Conservation (phyloP, 2,797 vertebrate species). For the Cirrhinus mrigala region DNA sequence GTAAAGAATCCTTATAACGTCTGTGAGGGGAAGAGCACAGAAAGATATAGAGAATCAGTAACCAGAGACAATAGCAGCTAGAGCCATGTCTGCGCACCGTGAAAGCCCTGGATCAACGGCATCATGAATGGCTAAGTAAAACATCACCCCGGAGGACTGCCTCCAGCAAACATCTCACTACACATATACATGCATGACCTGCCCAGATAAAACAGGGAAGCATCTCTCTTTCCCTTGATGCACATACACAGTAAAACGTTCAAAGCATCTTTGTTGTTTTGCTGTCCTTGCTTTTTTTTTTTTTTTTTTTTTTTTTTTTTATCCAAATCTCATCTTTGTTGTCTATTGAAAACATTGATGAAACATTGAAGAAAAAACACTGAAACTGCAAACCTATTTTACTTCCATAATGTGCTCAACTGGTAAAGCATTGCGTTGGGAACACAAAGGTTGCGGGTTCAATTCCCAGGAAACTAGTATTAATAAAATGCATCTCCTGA, state of each 20-base stretch:
- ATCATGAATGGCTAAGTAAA: slow-evolving; percentile 58
- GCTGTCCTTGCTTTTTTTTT: slow-evolving; percentile 50
- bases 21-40: slow-evolving; percentile 32
- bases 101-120: slow-evolving; percentile 58
- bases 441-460: not conserved
- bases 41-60: slow-evolving; percentile 51
- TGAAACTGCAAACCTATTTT: slow-evolving; percentile 1
- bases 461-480: slow-evolving; percentile 9
- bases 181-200: slow-evolving; percentile 49
- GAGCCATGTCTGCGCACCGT: slow-evolving; percentile 50
- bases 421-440: not conserved
- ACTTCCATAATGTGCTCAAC: not conserved
- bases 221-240: slow-evolving; percentile 17
- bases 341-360: slow-evolving; percentile 49
- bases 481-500: slow-evolving; percentile 1
- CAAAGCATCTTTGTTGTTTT: slow-evolving; percentile 25
- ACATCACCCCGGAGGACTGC: slow-evolving; percentile 46
- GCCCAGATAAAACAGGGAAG: slow-evolving; percentile 31
- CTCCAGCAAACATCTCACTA: slow-evolving; percentile 36
- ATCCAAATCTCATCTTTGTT: slow-evolving; percentile 40
- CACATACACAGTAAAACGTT: not conserved
- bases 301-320: slow-evolving; percentile 50
- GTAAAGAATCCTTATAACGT: slow-evolving; percentile 26
- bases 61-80: slow-evolving; percentile 49
- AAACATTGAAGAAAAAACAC: not conserved